Base-by-base conservation (phyloP, 2,888 invertebrate species). In the Pseudoips prasinana region DNA sequence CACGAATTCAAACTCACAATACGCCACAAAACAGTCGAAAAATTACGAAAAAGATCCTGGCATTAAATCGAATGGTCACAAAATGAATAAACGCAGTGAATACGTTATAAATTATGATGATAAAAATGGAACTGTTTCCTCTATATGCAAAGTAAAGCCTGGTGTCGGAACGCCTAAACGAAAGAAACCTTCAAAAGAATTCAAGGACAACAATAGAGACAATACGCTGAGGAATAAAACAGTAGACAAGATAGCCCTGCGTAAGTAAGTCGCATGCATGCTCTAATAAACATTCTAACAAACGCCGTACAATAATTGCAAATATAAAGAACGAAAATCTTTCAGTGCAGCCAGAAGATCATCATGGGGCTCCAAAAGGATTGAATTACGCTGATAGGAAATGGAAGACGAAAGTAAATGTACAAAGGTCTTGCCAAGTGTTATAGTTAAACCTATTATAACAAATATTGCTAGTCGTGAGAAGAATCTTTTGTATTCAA, bases 101-200 rank as follows among this genome's bases (percentile, higher is more conserved):
- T 86, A 85, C 46, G 79, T 88, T 7, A 85, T 88, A 36, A 87
- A 88, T 52, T 88, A 88, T 38, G 82, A 87, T 40, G 87, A 88
- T 43, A 86, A 87, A 67, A 81, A 87, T 42, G 88, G 88, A 48
- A 86, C 86, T 6, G 82, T 87, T 2, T 81, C 88, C 6, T 87
- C 88, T 7, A 63, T 88, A 41, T 74, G 79, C 49, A 86, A 87
- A 77, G 64, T 85, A 26, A 71, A 73, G 59, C 52, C 76, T 36
- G 68, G 58, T 6, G 67, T 37, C 22, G 55, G 66, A 39, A 52
- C 65, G 25, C 67, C 74, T 26, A 78, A 69, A 56, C 68, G 65
- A 46, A 83, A 73, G 58, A 70, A 70, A 42, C 46, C 51, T 18
- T 47, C 67, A 14, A 70, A 64, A 57, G 73, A 76, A 40, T 53